Evolutionary conservation across 2,797 vertebrate genomes (phyloP).

Genomic region (Falco columbarius): DNA sequence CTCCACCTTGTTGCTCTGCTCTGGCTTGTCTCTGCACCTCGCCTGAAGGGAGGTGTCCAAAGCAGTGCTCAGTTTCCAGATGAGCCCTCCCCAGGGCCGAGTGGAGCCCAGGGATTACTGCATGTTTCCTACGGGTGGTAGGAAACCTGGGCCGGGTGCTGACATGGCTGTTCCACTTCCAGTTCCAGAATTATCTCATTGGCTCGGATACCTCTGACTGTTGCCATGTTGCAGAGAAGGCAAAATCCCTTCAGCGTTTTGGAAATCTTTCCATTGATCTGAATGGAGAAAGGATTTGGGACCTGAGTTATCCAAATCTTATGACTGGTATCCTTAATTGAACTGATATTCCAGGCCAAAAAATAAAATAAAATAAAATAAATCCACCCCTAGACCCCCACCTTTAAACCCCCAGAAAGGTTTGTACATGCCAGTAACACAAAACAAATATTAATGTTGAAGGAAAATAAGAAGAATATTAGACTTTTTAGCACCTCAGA

Average conservation of each 20-base stretch:
- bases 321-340: neutral
- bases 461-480: neutral
- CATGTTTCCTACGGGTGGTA: accelerated
- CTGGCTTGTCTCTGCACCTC: neutral
- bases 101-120: neutral
- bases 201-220: neutral
- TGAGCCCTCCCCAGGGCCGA: neutral
- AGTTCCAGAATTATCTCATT: constrained; percentile 12
- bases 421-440: neutral
- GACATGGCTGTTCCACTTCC: neutral
- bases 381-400: accelerated
- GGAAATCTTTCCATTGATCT: neutral
- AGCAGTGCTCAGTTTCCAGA: accelerated
- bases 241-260: neutral
- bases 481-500: neutral
- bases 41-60: neutral
- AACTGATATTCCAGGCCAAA: neutral
- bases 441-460: neutral
- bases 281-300: neutral
- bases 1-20: neutral
- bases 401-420: neutral
- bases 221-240: neutral
- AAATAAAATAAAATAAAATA: neutral
- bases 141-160: neutral
- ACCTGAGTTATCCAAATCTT: neutral